Base-by-base conservation (phyloP, 2,113 vertebrate species). In the Trematocara unimaculatum region DNA sequence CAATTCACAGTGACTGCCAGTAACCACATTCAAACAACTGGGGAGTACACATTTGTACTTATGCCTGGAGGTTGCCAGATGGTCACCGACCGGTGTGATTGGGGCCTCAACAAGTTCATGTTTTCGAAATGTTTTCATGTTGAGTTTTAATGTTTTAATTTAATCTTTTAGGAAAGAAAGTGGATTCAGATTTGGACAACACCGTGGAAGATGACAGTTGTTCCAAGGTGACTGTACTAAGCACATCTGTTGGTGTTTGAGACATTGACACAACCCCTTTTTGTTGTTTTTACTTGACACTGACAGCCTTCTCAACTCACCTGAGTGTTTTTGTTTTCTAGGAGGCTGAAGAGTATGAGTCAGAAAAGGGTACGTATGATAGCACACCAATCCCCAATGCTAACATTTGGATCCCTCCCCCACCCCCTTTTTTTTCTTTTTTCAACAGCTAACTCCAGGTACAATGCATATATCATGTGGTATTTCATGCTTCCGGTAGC, bases 291-390 rank as follows among this genome's bases (percentile, higher is more conserved):
- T 78, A 13, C 11, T 6, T 56, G 7, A 12, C 6, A 15, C 40
- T 74, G 15, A 40, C 49, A 35, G 33, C 38, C 49, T 77, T 49
- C 23, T 77, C 26, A 49, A 77, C 70, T 54, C 70, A 77, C 86
- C 31, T 55, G n/a, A 15, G 70, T 77, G 6, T 94, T 96, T 81
- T 90, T 12, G 91, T 94, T 97, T 94, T 97, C 88, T 95, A 99
- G 98, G 98, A 98, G 62, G 96, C 95, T 51, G 98, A 99, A 92
- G 98, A 98, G 90, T 97, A 97, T 93, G 98, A 98, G 93, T 97
- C 97, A 94, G 98, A 98, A 94, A 98, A 98, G 97, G 98, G 98
- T 99, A 99, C 97, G 98, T 97, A 95, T 95, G 40, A 80, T 54
- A 42, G 29, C 53, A 55, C 10, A 83, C 35, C 58, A 55, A 79